phyloP scores from a whole-genome alignment of 2,888 invertebrate species.

The Tetragnatha montana region DNA sequence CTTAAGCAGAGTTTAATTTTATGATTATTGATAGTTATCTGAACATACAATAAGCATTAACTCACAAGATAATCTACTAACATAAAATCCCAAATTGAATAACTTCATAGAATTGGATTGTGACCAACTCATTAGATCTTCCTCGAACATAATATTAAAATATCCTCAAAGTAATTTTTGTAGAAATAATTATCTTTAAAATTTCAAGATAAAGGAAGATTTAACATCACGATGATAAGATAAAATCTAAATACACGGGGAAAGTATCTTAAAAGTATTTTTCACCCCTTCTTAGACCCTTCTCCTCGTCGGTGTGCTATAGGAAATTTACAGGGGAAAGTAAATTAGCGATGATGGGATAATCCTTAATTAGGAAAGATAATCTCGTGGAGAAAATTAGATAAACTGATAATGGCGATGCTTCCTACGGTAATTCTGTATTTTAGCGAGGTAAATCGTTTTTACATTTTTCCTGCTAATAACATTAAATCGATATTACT shows the following conservation, averaged over 20 bases:
- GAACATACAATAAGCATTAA: no score
- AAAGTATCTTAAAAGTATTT: not conserved
- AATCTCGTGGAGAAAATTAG: not conserved
- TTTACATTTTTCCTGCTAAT: not conserved
- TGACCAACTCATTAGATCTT: no score
- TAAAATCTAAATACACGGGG: not conserved
- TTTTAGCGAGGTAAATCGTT: not conserved
- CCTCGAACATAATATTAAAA: no score
- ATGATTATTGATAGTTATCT: no score
- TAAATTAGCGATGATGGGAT: not conserved
- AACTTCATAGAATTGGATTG: no score
- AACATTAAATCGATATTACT: not conserved
- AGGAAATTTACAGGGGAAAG: not conserved
- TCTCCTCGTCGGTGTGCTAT: not conserved
- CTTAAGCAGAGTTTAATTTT: no score
- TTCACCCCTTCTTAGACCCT: not conserved
- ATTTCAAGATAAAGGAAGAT: no score
- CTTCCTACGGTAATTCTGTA: not conserved
- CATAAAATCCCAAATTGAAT: no score
- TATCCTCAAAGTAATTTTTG: no score
- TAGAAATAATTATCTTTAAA: no score
- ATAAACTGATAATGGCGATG: not conserved
- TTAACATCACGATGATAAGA: not conserved
- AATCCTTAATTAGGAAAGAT: not conserved
- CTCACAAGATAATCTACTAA: no score